Conservation (phyloP, 2,113 vertebrate genomes). For the Oreochromis spilurus region DNA sequence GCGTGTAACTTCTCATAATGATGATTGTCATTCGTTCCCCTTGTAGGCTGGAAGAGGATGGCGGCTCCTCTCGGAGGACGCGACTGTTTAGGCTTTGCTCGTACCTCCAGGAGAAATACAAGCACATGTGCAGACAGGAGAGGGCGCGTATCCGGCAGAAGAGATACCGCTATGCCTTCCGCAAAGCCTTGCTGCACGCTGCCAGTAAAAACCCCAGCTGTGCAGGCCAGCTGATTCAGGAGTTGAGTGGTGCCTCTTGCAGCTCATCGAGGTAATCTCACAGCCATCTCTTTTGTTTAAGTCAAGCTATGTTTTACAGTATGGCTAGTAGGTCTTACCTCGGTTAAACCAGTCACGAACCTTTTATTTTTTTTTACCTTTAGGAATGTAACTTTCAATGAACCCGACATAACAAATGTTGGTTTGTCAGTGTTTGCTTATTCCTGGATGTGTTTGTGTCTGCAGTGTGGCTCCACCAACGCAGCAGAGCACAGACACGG, state of each 20-base stretch:
- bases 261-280: conserved; percentile 74
- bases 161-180: conserved; percentile 88
- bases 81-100: conserved; percentile 94
- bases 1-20: neutral
- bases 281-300: neutral
- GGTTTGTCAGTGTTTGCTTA: neutral
- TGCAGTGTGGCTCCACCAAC: conserved; percentile 74
- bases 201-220: conserved; percentile 87
- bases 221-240: conserved; percentile 84
- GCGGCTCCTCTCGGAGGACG: conserved; percentile 80
- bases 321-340: neutral
- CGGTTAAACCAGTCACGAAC: neutral
- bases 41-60: conserved; percentile 72
- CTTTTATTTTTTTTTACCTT: neutral
- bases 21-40: neutral
- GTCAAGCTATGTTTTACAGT: neutral
- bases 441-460: conserved; percentile 18
- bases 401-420: neutral
- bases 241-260: conserved; percentile 75
- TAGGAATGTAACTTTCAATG: neutral
- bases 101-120: conserved; percentile 97
- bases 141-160: conserved; percentile 88
- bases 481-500: conserved; percentile 73
- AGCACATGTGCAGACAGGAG: conserved; percentile 96
- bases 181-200: conserved; percentile 92